Evolutionary conservation across 2,797 vertebrate species (phyloP).

Genomic region (Gephyroberyx darwinii): DNA sequence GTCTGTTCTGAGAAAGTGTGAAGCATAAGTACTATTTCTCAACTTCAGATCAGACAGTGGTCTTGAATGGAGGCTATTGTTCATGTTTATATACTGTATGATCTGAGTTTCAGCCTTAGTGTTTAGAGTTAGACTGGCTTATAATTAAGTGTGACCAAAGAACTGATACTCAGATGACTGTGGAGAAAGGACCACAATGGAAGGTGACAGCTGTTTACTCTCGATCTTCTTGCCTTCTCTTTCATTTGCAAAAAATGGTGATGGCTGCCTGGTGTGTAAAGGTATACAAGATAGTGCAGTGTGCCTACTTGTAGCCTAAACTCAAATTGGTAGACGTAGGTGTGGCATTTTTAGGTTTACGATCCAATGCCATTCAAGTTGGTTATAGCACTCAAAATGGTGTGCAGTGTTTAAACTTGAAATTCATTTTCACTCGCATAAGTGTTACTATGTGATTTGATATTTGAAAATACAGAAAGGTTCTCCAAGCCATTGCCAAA

Average conservation of each 20-base stretch:
- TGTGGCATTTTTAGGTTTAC: constrained; percentile 2
- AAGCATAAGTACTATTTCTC: constrained; percentile 40
- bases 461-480: constrained; percentile 24
- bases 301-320: constrained; percentile 1
- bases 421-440: not conserved
- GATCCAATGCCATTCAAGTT: constrained; percentile 9
- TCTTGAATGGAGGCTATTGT: constrained; percentile 13
- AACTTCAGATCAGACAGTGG: constrained; percentile 22
- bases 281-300: not conserved
- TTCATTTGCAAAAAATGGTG: constrained; percentile 13
- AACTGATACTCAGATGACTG: constrained; percentile 10
- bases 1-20: constrained; percentile 51
- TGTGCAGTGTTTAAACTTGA: constrained; percentile 14
- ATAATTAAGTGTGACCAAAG: constrained; percentile 35
- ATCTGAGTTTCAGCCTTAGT: constrained; percentile 30
- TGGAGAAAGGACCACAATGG: constrained; percentile 7
- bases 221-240: constrained; percentile 4
- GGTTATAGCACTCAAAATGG: constrained; percentile 1
- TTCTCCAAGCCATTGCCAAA: not conserved
- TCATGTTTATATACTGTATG: constrained; percentile 23
- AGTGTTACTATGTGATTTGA: constrained; percentile 6
- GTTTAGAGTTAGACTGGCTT: not conserved
- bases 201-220: not conserved
- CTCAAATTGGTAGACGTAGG: not conserved
- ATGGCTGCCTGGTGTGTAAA: constrained; percentile 36